phyloP scores from a whole-genome alignment of 2,797 vertebrate species.

The Hypotaenidia okinawae region DNA sequence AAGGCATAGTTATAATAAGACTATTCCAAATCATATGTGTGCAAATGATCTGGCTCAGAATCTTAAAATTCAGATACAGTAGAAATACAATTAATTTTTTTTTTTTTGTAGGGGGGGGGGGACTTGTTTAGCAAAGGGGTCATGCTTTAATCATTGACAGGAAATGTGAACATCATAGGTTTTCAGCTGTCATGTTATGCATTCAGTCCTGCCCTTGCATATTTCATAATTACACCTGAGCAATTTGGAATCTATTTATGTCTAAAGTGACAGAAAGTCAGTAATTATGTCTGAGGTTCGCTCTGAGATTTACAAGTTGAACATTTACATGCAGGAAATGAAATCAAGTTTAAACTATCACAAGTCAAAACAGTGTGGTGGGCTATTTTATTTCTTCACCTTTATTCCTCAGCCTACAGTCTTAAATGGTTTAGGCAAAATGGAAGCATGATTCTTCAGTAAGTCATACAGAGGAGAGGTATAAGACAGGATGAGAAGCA shows the following conservation, averaged over 20 bases:
- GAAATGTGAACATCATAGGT: constrained; percentile 36
- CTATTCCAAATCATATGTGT: background rate
- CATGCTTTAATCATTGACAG: constrained; percentile 52
- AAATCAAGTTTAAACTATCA: constrained; percentile 49
- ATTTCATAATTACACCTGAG: constrained; percentile 65
- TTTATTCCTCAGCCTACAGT: constrained; percentile 45
- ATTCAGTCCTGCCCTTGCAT: constrained; percentile 50
- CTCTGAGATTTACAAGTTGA: constrained; percentile 57
- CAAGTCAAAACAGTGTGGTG: constrained; percentile 43
- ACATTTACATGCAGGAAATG: constrained; percentile 56
- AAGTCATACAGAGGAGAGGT: background rate
- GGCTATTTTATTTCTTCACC: constrained; percentile 60
- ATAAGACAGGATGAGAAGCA: constrained; percentile 18
- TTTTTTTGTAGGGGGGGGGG: background rate
- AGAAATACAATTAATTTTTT: background rate
- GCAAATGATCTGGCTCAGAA: background rate
- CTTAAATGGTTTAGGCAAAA: constrained; percentile 39
- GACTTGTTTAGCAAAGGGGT: constrained; percentile 10
- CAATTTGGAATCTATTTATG: constrained; percentile 65
- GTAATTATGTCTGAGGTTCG: constrained; percentile 47
- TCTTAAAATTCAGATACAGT: constrained; percentile 2
- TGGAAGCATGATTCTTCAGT: constrained; percentile 43
- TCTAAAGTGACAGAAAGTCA: constrained; percentile 66
- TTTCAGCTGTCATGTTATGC: constrained; percentile 62
- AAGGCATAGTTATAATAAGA: background rate